Evolutionary conservation across 2,888 invertebrate genomes (phyloP).

Genomic region (Notodonta dromedarius): DNA sequence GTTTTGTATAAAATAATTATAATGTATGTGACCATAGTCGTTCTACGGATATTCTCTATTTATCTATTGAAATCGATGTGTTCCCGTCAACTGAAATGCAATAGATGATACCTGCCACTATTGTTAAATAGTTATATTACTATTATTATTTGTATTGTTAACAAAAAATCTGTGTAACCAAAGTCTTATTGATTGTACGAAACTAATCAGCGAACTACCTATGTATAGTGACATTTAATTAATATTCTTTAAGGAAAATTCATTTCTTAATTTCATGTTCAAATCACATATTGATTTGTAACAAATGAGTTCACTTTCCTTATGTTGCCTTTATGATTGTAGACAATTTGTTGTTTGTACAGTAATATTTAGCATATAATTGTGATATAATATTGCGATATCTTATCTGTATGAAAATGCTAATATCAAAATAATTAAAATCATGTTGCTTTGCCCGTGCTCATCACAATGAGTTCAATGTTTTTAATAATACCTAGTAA

Average conservation of each 20-base stretch:
- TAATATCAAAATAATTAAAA: neutral
- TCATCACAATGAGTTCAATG: neutral
- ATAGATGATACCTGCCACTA: constrained; percentile 68
- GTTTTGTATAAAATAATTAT: constrained; percentile 18
- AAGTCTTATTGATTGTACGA: constrained; percentile 44
- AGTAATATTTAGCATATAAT: neutral
- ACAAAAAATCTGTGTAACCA: constrained; percentile 43
- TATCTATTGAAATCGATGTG: constrained; percentile 61
- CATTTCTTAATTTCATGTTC: constrained; percentile 1
- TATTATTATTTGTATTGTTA: constrained; percentile 29
- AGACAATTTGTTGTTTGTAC: constrained; percentile 7
- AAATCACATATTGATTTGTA: constrained; percentile 9
- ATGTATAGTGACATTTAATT: constrained; percentile 17
- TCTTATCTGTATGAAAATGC: constrained; percentile 1
- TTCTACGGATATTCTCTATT: constrained; percentile 30
- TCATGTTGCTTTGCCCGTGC: neutral
- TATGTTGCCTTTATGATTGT: neutral
- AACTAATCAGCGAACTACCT: constrained; percentile 36
- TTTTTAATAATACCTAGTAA: too few species aligned
- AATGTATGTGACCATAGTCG: constrained; percentile 19
- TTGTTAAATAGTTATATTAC: constrained; percentile 46
- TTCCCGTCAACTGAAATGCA: constrained; percentile 72
- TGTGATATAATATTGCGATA: constrained; percentile 1
- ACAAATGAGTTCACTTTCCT: constrained; percentile 3
- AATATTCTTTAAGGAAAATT: constrained; percentile 5